Evolutionary conservation across 1,140 invertebrate species (phyloP).

Genomic region (Linepithema humile): DNA sequence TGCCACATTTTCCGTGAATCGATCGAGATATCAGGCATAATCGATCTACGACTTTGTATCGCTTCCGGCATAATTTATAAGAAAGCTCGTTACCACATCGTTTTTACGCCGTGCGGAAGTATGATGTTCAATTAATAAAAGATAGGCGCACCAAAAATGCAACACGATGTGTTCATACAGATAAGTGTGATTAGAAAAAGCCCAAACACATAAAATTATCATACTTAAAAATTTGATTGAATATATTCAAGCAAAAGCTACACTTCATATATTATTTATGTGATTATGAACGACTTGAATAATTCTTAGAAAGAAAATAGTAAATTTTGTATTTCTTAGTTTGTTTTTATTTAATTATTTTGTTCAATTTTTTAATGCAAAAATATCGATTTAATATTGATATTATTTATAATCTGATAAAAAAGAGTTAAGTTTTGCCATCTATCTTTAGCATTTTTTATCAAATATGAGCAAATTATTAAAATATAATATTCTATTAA

Average conservation of each 20-base stretch:
- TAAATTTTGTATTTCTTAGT: too few species aligned
- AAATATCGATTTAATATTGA: too few species aligned
- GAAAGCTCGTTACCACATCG: not conserved
- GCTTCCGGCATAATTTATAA: conserved; percentile 26
- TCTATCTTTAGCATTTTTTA: not conserved
- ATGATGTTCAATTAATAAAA: not conserved
- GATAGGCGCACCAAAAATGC: not conserved
- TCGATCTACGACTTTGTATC: not conserved
- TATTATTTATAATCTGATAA: too few species aligned
- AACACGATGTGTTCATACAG: not conserved
- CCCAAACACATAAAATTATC: not conserved
- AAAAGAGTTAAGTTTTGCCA: not conserved
- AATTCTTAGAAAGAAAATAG: too few species aligned
- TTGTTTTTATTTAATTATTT: too few species aligned
- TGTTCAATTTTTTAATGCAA: too few species aligned
- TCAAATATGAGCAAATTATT: too few species aligned
- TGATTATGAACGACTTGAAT: too few species aligned
- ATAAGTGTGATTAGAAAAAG: not conserved
- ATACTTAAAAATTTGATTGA: too few species aligned
- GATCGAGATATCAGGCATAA: conserved; percentile 12
- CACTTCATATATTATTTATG: too few species aligned
- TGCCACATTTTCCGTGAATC: conserved; percentile 47
- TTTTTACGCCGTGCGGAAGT: not conserved
- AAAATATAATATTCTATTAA: not conserved
- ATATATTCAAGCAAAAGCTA: too few species aligned